These are phyloP conservation scores for Crenuchus spilurus DNA, from an alignment of 2,797 vertebrate species.

Conservation along the genomic window DNA sequence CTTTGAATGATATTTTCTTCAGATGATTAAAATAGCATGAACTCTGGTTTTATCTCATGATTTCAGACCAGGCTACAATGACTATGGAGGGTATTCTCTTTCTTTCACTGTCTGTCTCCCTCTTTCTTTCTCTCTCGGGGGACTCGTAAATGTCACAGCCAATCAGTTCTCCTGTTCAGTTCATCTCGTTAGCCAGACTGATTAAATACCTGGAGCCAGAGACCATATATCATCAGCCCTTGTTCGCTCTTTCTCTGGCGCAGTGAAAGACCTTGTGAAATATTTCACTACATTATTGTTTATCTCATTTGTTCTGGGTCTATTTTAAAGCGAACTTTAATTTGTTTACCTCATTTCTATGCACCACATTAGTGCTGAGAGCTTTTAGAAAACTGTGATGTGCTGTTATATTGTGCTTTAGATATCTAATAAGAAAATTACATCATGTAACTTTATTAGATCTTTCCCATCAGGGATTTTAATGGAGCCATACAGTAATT, in stretches of 20 bases:
- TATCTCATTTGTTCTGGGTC: conserved; percentile 17
- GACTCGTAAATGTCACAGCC: conserved; percentile 61
- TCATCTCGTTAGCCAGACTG: conserved; percentile 50
- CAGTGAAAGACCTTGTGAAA: conserved; percentile 35
- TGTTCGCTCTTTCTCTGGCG: conserved; percentile 21
- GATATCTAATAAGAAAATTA: neutral
- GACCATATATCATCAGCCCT: conserved; percentile 47
- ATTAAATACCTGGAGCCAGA: conserved; percentile 52
- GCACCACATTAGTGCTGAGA: neutral
- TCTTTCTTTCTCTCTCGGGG: conserved; percentile 42
- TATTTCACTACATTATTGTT: conserved; percentile 35
- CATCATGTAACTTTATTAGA: neutral
- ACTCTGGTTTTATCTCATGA: conserved; percentile 23
- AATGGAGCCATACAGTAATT: neutral
- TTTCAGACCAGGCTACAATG: conserved; percentile 28
- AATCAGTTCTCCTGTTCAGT: conserved; percentile 44
- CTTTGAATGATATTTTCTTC: conserved; percentile 18
- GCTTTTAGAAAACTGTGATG: neutral
- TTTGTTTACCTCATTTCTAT: conserved; percentile 14
- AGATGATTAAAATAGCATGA: conserved; percentile 25
- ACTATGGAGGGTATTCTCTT: conserved; percentile 34
- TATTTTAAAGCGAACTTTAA: conserved; percentile 18
- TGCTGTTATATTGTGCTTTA: neutral
- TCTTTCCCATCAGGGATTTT: neutral
- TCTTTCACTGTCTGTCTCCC: neutral